Base-by-base conservation (phyloP, 1,140 invertebrate genomes). In the Cherax destructor region DNA sequence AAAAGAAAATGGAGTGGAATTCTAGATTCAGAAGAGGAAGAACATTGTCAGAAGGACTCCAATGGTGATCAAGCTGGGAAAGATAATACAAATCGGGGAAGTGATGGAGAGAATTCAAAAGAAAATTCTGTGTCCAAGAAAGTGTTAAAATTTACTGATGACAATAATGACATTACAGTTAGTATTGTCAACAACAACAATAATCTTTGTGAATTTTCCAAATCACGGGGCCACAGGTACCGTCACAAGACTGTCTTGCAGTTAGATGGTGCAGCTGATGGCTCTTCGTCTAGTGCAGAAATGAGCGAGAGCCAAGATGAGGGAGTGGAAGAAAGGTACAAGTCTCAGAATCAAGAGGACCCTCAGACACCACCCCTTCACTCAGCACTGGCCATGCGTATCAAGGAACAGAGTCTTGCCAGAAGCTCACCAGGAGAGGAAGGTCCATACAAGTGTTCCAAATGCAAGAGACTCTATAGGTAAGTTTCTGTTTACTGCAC, bases 381-480 rank as follows among this genome's bases (percentile, higher is more conserved):
- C 47, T 92, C 92, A 7, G 78, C 86, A 56, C 65, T 93, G 13
- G 92, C 92, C 50, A 85, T 93, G 69, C 91, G 91, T 52, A 93
- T 93, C 50, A 93, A 93, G 91, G 91, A 93, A 21, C 92, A 93
- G 61, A 92, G 91, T 91, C 76, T 93, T 49, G 92, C 92, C n/a
- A 83, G 91, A 41, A 93, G 92, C 49, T 94, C 91, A 41, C 91
- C 92, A 47, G 91, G 91, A 49, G 92, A 94, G 41, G 96, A 97
- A 93, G 96, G 96, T 92, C 97, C 97, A 24, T 98, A 98, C 0
- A 97, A 97, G 93, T 99, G 98, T 94, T 96, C 97, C 92, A 96
- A 97, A 84, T 99, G 98, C 94, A 97, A 97, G 93, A 97, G 97
- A 93, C 97, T 97, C 4, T 99, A 99, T 94, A 95, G 98, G 92